Base-by-base conservation (phyloP, 2,797 vertebrate species). In the Pithecia hirsuta region DNA sequence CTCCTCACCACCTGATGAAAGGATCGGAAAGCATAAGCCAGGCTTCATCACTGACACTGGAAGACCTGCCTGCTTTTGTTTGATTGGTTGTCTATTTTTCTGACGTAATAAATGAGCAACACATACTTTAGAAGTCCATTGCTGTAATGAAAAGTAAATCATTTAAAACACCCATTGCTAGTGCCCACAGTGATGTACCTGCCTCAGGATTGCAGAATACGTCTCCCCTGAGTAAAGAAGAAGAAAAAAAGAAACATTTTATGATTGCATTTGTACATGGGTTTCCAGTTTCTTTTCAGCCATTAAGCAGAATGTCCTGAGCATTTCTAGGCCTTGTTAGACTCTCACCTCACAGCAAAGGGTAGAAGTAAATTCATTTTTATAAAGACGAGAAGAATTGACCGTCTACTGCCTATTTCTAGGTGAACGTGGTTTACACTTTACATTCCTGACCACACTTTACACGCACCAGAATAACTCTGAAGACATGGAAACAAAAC, bases 1-100 rank as follows among this genome's bases (percentile, higher is more conserved):
- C 52, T 0, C 1, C 5, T 19, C 33, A 19, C 41, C 39, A 78
- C 30, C 28, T 2, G 0, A 13, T 24, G n/a, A 26, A 36, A 61
- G 39, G 33, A n/a, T 26, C 10, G 11, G 72, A 59, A 57, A 61
- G 20, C 3, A 0, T 1, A 2, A 3, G 19, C 67, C 39, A 15
- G 4, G 28, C 78, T 36, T 20, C 33, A 2, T 13, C 78, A 55
- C 44, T 7, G 17, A 57, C 10, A 59, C 22, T n/a, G 6, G 8
- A 26, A 33, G 52, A 17, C 52, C 26, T 30, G 6, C 87, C 26
- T 52, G 46, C 33, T 41, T 28, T 13, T n/a, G 36, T 9, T 75
- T 46, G 52, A 24, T 22, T 33, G 12, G 4, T 92, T 57, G 28
- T 22, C 41, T 50, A 7, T 33, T 50, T 81, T 83, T 30, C 24